Conservation (phyloP, 2,113 vertebrate species). For the Phyllostomus discolor region DNA sequence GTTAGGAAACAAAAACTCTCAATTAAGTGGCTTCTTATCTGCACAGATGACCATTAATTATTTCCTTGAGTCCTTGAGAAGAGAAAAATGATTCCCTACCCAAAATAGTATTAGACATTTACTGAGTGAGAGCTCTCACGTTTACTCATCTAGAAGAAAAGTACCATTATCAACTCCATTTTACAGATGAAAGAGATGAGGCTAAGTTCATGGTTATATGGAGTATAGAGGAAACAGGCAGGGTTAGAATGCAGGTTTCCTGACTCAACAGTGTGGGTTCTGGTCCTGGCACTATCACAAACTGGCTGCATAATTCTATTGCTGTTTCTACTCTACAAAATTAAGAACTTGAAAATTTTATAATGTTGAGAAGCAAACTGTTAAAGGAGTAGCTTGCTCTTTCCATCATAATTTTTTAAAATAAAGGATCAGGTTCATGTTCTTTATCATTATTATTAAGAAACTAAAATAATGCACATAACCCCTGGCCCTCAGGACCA, state of each 20-base stretch:
- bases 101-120: not conserved
- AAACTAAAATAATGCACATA: not conserved
- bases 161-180: not conserved
- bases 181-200: not conserved
- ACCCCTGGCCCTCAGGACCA: not conserved
- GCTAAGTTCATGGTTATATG: too few species aligned
- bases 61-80: not conserved
- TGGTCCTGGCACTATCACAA: not conserved
- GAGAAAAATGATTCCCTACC: not conserved
- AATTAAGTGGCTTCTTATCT: constrained; percentile 8
- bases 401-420: not conserved
- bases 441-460: not conserved
- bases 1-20: constrained; percentile 32
- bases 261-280: not conserved
- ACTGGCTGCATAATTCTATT: not conserved
- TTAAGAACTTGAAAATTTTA: not conserved
- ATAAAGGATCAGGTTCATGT: not conserved
- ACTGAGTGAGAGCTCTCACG: not conserved
- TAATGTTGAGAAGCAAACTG: not conserved
- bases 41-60: constrained; percentile 20
- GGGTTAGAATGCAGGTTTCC: not conserved
- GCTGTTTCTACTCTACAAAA: not conserved
- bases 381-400: not conserved
- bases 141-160: not conserved
- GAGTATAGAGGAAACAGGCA: not conserved